Base-by-base conservation (phyloP, 2,888 invertebrate species). In the Scelioninae gen. 2 region DNA sequence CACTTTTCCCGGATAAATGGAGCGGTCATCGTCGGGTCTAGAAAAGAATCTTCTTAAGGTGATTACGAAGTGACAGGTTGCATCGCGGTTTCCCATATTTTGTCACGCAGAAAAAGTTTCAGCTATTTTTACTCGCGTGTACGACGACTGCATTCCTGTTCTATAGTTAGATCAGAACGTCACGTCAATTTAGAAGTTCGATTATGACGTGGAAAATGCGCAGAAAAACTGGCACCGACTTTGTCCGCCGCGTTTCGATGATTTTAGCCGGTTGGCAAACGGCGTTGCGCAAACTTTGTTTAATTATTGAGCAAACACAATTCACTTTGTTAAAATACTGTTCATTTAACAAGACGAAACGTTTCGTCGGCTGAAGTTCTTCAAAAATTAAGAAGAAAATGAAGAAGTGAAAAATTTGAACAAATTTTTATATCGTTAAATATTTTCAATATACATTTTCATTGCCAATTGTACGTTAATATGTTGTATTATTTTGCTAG, bases 11-110 rank as follows among this genome's bases (percentile, higher is more conserved):
- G 22, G 41, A 35, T 57, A 70, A 70, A 70, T 63, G 35, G 70
- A 64, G 57, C 64, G 52, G 45, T 57, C 43, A 43, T 63, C 46
- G 60, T 58, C 57, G 39, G 35, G 22, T 53, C 10, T 33, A 48
- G 63, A 57, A 58, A 48, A 55, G 53, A 31, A 39, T 70, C 55
- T 60, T 10, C 48, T 70, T 61, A 60, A 70, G 45, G 43, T 57
- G 50, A 70, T 70, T 55, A 70, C 57, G 35, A 57, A 57, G 63
- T 50, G 55, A 64, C 71, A 64, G 52, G 64, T 64, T 71, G 48
- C 58, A 57, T 50, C 52, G 63, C 70, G 41, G 35, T 35, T 71
- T 64, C 31, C 70, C 64, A 71, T 71, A 64, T 50, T 71, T 64
- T 63, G 41, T 57, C 31, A 13, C 25, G 37, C 50, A 57, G 61